Evolutionary conservation across 2,797 vertebrate species (phyloP).

Genomic region (Molossus molossus): DNA sequence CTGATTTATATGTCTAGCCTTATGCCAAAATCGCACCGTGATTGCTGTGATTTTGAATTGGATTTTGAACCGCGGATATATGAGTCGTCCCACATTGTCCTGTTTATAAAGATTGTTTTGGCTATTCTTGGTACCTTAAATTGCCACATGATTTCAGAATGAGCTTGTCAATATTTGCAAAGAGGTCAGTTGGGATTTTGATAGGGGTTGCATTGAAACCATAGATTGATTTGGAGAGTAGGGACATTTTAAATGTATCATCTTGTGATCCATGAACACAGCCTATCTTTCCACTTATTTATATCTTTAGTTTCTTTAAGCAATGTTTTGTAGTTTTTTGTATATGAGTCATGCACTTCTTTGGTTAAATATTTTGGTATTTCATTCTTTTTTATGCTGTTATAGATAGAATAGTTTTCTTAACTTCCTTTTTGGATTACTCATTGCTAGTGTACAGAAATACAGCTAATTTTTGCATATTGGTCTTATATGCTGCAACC

Average conservation of each 20-base stretch:
- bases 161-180: not conserved
- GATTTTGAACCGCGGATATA: not conserved
- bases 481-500: not conserved
- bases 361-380: too few species aligned
- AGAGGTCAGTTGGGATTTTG: not conserved
- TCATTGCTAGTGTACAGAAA: not conserved
- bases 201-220: not conserved
- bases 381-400: too few species aligned
- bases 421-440: not conserved
- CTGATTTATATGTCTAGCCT: not conserved
- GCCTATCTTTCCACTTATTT: not conserved
- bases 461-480: not conserved
- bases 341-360: not conserved
- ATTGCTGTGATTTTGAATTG: not conserved
- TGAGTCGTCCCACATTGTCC: not conserved
- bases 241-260: not conserved
- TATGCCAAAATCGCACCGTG: not conserved
- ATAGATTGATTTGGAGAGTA: not conserved
- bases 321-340: not conserved
- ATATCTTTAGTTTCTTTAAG: not conserved
- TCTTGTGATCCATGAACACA: not conserved
- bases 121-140: not conserved
- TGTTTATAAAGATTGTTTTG: not conserved
- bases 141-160: not conserved
- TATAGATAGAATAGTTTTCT: not conserved